phyloP scores from a whole-genome alignment of 2,888 invertebrate species.

The Podotricha telesiphe region DNA sequence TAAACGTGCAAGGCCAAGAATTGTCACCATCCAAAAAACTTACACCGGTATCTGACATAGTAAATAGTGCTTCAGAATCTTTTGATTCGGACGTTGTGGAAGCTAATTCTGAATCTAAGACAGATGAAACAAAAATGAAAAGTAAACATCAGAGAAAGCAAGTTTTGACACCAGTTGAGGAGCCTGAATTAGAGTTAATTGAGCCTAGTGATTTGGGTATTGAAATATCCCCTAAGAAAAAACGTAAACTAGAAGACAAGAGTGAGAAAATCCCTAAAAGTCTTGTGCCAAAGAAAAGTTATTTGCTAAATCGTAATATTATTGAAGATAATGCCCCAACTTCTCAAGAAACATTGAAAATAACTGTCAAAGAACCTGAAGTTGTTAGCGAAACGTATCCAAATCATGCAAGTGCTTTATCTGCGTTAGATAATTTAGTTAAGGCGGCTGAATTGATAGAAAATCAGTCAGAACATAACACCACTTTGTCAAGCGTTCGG shows the following conservation, averaged over 20 bases:
- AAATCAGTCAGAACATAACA: slow-evolving; percentile 64
- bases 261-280: slow-evolving; percentile 61
- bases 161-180: slow-evolving; percentile 75
- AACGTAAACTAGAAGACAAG: slow-evolving; percentile 67
- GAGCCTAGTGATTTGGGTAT: slow-evolving; percentile 69
- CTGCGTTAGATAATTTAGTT: slow-evolving; percentile 76
- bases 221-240: slow-evolving; percentile 70
- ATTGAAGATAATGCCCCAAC: slow-evolving; percentile 51
- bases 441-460: slow-evolving; percentile 78
- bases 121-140: slow-evolving; percentile 65
- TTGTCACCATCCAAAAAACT: slow-evolving; percentile 64
- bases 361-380: slow-evolving; percentile 51
- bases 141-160: slow-evolving; percentile 79
- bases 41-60: slow-evolving; percentile 51
- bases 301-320: slow-evolving; percentile 63
- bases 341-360: slow-evolving; percentile 50
- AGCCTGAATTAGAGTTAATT: slow-evolving; percentile 75
- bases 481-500: slow-evolving; percentile 44
- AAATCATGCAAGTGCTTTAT: slow-evolving; percentile 59
- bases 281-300: slow-evolving; percentile 72
- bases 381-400: slow-evolving; percentile 52
- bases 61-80: slow-evolving; percentile 60
- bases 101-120: slow-evolving; percentile 56
- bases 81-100: slow-evolving; percentile 65
- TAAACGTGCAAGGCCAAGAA: slow-evolving; percentile 71